A percentile compares a stretch with the other conserved stretches of the same genome.
phyloP scores from a whole-genome alignment of 2,113 vertebrate species.

The Etheostoma cragini region DNA sequence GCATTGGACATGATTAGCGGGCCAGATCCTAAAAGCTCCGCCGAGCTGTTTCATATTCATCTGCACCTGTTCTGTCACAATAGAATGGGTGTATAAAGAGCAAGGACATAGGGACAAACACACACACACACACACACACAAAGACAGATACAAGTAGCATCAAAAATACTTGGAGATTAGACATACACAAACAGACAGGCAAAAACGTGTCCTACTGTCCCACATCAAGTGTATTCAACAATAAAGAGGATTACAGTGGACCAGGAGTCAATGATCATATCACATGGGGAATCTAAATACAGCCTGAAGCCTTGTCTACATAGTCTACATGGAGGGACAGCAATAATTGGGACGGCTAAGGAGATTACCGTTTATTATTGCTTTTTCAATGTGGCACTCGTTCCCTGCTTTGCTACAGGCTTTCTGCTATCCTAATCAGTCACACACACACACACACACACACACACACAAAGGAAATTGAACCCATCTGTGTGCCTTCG shows the following conservation, averaged over 20 bases:
- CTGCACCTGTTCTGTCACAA: conserved; percentile 69
- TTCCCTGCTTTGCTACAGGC: conserved; percentile 25
- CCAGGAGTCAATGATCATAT: conserved; percentile 32
- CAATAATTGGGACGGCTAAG: conserved; percentile 51
- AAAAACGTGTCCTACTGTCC: conserved; percentile 24
- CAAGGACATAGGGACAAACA: conserved; percentile 46
- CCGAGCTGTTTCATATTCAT: conserved; percentile 76
- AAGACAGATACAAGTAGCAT: conserved; percentile 2
- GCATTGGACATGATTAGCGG: conserved; percentile 32
- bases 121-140: conserved; percentile 34
- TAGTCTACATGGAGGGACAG: conserved; percentile 37
- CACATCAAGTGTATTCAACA: conserved; percentile 29
- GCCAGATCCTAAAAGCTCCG: conserved; percentile 48
- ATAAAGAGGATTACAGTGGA: conserved; percentile 54
- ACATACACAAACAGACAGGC: conserved; percentile 20
- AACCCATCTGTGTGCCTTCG: conserved; percentile 3
- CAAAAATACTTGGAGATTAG: conserved; percentile 25
- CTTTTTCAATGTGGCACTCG: conserved; percentile 35
- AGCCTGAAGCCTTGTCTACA: conserved; percentile 67
- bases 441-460: not conserved
- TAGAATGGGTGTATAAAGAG: conserved; percentile 52
- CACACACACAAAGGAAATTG: conserved; percentile 3
- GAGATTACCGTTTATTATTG: conserved; percentile 67
- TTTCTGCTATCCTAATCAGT: conserved; percentile 24
- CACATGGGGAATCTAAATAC: conserved; percentile 57